Evolutionary conservation across 2,113 vertebrate species (phyloP), one percentile per base, ranked within the genome.

Genomic region (Phaetusa simplex): DNA sequence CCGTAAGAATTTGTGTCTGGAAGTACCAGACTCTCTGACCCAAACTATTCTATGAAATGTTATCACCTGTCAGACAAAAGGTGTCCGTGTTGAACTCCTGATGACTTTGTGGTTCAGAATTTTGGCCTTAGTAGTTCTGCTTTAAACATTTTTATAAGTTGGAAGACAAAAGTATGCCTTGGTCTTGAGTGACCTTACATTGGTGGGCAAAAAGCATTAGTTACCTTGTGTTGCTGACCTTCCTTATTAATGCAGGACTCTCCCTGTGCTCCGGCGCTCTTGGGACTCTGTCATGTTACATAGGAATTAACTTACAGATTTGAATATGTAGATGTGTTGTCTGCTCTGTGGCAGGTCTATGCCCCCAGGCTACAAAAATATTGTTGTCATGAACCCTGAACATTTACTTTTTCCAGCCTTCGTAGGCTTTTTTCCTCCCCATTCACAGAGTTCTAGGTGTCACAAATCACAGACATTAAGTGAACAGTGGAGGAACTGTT

Each of bases 261-360:
- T 55, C 18, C 18, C 29, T 0, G 0, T 29, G 65, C 56, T 85
- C 38, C 2, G 1, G 43, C 71, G 21, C 34, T 23, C 26, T 14
- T 34, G 74, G 61, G 26, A 47, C 24, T 67, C 72, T 43, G 15
- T 22, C 52, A 14, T 2, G 1, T 49, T 72, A 40, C 14, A 3
- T 3, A 12, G 18, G 15, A 56, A 71, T 88, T 26, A 15, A 67
- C 30, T 59, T 79, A 12, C 17, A 61, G 14, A 27, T 76, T 70
- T 66, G 45, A 58, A 47, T 77, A 14, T 11, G 50, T 52, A 3
- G 2, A 2, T n/a, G 36, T 93, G 49, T 32, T 53, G 22, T 85
- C 36, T 2, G 4, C 53, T 70, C 49, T 80, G 66, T 22, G 42
- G 42, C n/a, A 73, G 34, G 7, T 10, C 19, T 50, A 1, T 38